These are phyloP conservation scores for Phalacrocorax pelagicus DNA, from an alignment of 2,113 vertebrate genomes.

Conservation along the genomic window DNA sequence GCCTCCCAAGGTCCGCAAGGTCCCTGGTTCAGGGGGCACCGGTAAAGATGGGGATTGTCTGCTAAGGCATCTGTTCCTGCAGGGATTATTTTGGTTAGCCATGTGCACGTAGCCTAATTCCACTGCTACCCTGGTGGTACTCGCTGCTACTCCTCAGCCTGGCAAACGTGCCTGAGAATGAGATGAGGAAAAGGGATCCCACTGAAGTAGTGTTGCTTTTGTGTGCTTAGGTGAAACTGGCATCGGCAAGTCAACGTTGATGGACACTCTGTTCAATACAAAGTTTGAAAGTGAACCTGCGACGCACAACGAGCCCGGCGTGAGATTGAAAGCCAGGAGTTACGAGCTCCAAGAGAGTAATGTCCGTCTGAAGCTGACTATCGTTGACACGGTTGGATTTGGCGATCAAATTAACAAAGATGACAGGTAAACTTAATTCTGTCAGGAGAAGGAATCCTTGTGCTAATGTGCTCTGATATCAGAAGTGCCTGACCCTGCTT, in stretches of 20 bases:
- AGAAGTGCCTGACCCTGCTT: neutral
- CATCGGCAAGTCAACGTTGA: conserved; percentile 83
- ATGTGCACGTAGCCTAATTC: rapidly evolving
- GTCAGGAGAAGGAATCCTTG: too few relatives aligned
- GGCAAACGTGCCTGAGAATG: rapidly evolving
- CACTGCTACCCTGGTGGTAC: neutral
- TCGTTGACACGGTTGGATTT: conserved; percentile 82
- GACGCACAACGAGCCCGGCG: conserved; percentile 81
- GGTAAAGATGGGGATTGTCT: neutral
- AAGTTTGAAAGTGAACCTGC: conserved; percentile 83
- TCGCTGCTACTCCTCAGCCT: neutral
- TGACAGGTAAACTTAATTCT: conserved; percentile 73
- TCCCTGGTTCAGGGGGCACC: neutral
- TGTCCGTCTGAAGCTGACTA: conserved; percentile 82
- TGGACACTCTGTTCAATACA: conserved; percentile 86
- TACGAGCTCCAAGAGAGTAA: conserved; percentile 86
- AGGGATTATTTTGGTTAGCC: neutral
- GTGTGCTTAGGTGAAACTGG: conserved; percentile 76
- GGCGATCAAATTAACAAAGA: conserved; percentile 87
- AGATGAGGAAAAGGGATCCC: rapidly evolving
- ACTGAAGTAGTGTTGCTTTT: rapidly evolving
- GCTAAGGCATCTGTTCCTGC: neutral
- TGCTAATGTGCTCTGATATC: rapidly evolving
- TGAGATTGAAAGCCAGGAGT: conserved; percentile 83
- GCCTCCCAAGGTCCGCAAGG: rapidly evolving